A percentile compares a stretch with the other conserved stretches of the same genome.
These are phyloP conservation scores for Drosophila niveifrons DNA, from an alignment of 2,888 invertebrate species.

Conservation along the genomic window DNA sequence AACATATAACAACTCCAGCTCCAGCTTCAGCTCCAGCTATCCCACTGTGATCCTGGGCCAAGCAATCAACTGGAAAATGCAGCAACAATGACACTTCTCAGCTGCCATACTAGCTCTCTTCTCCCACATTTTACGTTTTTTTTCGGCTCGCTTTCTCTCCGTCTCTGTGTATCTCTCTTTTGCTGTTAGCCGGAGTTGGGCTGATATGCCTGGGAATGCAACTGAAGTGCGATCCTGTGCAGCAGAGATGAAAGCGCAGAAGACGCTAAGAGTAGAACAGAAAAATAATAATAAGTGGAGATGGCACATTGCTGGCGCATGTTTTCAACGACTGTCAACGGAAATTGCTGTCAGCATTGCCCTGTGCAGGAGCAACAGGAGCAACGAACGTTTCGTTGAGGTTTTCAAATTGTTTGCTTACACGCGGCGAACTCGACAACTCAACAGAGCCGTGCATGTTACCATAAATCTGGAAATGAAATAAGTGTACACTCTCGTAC, in stretches of 20 bases:
- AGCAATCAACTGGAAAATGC: slow-evolving; percentile 78
- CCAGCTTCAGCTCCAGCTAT: slow-evolving; percentile 29
- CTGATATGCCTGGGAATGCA: slow-evolving; percentile 62
- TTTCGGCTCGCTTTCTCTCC: not conserved
- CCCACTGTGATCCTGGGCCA: slow-evolving; percentile 33
- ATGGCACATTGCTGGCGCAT: slow-evolving; percentile 50
- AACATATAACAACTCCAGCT: slow-evolving; percentile 32
- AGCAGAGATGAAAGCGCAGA: slow-evolving; percentile 16
- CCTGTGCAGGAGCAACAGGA: slow-evolving; percentile 20
- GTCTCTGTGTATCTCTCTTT: not conserved
- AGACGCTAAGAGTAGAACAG: slow-evolving; percentile 11
- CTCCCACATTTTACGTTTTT: not conserved
- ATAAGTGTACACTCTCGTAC: slow-evolving; percentile 72
- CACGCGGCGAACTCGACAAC: slow-evolving; percentile 16
- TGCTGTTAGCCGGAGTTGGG: not conserved
- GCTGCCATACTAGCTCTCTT: slow-evolving; percentile 1
- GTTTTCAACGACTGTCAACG: slow-evolving; percentile 65
- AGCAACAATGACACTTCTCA: slow-evolving; percentile 55
- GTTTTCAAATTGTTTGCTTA: slow-evolving; percentile 48
- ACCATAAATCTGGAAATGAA: slow-evolving; percentile 76
- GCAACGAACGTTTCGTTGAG: slow-evolving; percentile 14
- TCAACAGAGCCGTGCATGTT: slow-evolving; percentile 21
- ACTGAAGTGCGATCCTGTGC: slow-evolving; percentile 64
- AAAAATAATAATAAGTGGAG: slow-evolving; percentile 30
- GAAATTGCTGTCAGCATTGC: slow-evolving; percentile 74